Percentiles rank a stretch among this genome's conserved stretches.
phyloP scores from a whole-genome alignment of 2,797 vertebrate species.

The Hydrophis major region DNA sequence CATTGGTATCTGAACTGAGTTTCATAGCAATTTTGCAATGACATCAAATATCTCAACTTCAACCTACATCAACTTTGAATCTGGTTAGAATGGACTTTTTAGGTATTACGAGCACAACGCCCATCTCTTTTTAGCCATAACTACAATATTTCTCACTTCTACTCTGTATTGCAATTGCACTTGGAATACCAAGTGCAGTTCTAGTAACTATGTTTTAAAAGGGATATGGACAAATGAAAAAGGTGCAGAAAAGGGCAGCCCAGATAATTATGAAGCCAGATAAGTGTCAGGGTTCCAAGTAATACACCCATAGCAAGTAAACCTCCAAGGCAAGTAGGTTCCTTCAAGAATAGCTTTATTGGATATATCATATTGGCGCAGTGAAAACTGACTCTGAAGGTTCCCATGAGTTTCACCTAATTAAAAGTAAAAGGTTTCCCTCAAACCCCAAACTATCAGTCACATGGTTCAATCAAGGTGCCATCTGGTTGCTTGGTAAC shows the following conservation, averaged over 20 bases:
- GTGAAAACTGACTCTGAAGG: too few species aligned
- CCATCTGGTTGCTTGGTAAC: too few species aligned
- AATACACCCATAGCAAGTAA: too few species aligned
- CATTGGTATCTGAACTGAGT: neutral
- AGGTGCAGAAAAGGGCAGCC: neutral
- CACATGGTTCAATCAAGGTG: too few species aligned
- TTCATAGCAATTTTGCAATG: neutral
- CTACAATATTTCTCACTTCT: neutral
- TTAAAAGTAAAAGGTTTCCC: too few species aligned
- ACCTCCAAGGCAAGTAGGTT: too few species aligned
- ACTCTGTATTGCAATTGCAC: neutral
- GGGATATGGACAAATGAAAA: neutral
- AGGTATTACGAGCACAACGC: neutral
- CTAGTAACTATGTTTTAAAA: neutral
- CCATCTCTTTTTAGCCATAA: neutral
- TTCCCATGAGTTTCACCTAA: too few species aligned
- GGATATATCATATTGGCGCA: too few species aligned
- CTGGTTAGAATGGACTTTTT: neutral
- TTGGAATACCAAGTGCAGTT: neutral
- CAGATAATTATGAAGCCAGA: neutral
- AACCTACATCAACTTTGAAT: neutral
- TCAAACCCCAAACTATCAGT: too few species aligned
- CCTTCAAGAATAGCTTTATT: too few species aligned
- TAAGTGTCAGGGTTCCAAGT: neutral
- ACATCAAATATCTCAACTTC: neutral